These are phyloP conservation scores for Triplophysa rosa DNA, from an alignment of 2,113 vertebrate genomes.

Conservation along the genomic window DNA sequence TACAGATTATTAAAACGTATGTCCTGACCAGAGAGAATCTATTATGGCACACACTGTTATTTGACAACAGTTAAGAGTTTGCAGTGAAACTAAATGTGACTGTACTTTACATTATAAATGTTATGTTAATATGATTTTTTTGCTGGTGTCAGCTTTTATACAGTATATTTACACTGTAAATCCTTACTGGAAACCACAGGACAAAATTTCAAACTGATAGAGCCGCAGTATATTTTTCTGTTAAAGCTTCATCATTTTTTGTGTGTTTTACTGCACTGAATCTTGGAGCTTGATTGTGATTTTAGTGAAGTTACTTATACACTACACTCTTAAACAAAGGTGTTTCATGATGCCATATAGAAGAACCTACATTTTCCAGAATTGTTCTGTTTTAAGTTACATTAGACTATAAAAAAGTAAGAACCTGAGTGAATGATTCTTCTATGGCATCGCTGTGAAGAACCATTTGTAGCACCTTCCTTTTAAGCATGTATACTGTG, in stretches of 20 bases:
- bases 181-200: background rate
- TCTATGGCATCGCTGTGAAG: too few species aligned
- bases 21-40: background rate
- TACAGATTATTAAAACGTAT: background rate
- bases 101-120: background rate
- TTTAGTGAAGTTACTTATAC: background rate
- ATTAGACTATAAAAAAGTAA: too few species aligned
- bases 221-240: background rate
- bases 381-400: too few species aligned
- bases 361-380: too few species aligned
- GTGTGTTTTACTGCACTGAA: conserved; percentile 13
- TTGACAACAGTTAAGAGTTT: background rate
- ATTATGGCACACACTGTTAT: background rate
- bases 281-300: background rate
- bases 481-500: too few species aligned
- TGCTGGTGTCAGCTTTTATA: background rate
- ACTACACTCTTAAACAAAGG: too few species aligned
- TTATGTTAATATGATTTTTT: background rate
- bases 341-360: too few species aligned
- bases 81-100: background rate
- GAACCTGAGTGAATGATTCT: too few species aligned
- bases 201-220: background rate
- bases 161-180: background rate
- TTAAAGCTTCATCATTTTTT: background rate
- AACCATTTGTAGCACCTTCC: too few species aligned